phyloP scores from a whole-genome alignment of 2,113 vertebrate genomes.

The Brienomyrus brachyistius region DNA sequence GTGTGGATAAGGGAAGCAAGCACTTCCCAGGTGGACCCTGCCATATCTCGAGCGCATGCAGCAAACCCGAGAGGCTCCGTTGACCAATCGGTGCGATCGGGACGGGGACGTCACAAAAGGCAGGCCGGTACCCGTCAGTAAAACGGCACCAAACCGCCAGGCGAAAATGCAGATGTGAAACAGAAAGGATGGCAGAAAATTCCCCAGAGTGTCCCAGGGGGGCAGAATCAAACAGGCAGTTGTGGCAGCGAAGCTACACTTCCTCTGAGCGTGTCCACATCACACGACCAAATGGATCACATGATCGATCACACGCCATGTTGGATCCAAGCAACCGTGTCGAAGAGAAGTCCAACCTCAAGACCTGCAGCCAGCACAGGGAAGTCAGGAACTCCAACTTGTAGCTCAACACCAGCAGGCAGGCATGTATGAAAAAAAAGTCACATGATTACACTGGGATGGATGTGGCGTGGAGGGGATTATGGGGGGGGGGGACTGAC shows the following conservation, averaged over 20 bases:
- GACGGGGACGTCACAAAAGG: background rate
- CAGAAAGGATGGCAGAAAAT: background rate
- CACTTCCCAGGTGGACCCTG: background rate
- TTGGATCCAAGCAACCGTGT: background rate
- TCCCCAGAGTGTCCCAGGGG: background rate
- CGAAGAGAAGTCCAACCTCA: background rate
- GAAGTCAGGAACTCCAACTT: background rate
- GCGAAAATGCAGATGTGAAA: slow-evolving; percentile 12
- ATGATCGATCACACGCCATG: background rate
- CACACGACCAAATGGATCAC: background rate
- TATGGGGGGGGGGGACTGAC: slow-evolving; percentile 44
- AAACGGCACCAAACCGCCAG: background rate
- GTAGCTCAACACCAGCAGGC: background rate
- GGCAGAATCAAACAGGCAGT: background rate
- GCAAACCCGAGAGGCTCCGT: background rate
- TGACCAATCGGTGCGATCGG: background rate
- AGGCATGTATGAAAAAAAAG: background rate
- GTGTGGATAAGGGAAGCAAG: background rate
- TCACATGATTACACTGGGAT: background rate
- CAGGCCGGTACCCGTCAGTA: background rate
- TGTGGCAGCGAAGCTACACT: background rate
- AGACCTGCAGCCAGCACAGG: background rate
- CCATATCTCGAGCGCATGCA: background rate
- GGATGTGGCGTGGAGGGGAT: background rate
- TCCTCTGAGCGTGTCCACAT: background rate